Conservation (phyloP, 2,113 vertebrate genomes). For the Heterotilapia buettikoferi region DNA sequence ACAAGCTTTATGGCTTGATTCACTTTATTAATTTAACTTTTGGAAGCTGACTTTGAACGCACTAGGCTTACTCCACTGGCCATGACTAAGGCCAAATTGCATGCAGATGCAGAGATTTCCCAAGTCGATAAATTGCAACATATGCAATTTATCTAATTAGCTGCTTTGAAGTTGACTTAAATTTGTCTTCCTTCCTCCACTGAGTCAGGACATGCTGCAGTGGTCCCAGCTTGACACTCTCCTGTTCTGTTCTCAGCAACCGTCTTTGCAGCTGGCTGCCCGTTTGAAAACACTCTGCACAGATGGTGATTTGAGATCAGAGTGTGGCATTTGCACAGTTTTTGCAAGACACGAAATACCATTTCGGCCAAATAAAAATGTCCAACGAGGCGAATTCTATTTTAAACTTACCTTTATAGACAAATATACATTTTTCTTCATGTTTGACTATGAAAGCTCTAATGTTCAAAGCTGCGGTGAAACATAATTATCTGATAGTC, state of each 20-base stretch:
- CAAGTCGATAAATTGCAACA: slow-evolving; percentile 42
- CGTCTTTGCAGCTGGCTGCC: slow-evolving; percentile 10
- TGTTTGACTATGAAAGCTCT: background rate
- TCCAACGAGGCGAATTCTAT: background rate
- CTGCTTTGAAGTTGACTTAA: slow-evolving; percentile 48
- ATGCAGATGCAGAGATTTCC: slow-evolving; percentile 23
- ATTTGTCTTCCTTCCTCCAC: slow-evolving; percentile 37
- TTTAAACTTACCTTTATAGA: background rate
- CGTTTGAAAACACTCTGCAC: slow-evolving; percentile 21
- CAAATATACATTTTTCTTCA: background rate
- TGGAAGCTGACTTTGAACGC: slow-evolving; percentile 47
- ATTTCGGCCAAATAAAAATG: background rate
- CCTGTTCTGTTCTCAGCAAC: slow-evolving; percentile 1
- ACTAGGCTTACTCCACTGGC: slow-evolving; percentile 36
- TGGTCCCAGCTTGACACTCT: slow-evolving; percentile 27
- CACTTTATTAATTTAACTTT: slow-evolving; percentile 53
- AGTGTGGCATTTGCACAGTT: background rate
- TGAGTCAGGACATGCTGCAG: slow-evolving; percentile 28
- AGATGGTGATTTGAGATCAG: slow-evolving; percentile 27
- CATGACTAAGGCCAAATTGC: slow-evolving; percentile 41
- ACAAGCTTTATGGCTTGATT: slow-evolving; percentile 43
- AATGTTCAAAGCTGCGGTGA: background rate
- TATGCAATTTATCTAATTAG: slow-evolving; percentile 59
- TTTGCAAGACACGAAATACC: background rate
- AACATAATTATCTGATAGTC: background rate